Evolutionary conservation across 2,888 invertebrate species (phyloP).

Genomic region (Cordylochernes scorpioides): DNA sequence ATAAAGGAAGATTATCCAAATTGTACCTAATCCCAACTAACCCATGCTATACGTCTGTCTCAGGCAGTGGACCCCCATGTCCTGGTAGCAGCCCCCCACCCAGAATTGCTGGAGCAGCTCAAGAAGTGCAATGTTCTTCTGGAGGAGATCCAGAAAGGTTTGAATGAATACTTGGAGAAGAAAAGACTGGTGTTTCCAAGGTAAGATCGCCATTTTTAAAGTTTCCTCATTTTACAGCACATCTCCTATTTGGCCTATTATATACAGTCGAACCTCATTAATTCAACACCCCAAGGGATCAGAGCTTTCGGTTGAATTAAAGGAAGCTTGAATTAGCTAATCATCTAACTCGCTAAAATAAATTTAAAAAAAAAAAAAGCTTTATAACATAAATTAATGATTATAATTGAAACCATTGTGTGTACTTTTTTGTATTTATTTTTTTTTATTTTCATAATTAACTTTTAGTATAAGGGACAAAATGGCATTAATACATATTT

Average conservation of each 20-base stretch:
- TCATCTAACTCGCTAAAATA: neutral
- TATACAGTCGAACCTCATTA: neutral
- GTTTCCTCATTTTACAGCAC: too few relatives aligned
- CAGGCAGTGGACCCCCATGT: too few relatives aligned
- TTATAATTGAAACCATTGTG: too few relatives aligned
- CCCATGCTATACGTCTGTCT: too few relatives aligned
- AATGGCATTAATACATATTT: too few relatives aligned
- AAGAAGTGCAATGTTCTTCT: slow-evolving; percentile 35
- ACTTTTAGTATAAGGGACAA: too few relatives aligned
- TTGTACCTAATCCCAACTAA: too few relatives aligned
- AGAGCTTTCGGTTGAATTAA: neutral
- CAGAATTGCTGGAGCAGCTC: neutral
- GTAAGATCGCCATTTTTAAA: neutral
- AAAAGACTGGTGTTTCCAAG: slow-evolving; percentile 63
- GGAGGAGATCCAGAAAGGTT: slow-evolving; percentile 67
- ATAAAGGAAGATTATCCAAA: too few relatives aligned
- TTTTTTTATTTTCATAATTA: too few relatives aligned
- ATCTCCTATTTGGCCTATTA: neutral
- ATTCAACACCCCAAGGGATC: neutral
- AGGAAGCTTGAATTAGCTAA: neutral
- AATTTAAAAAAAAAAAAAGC: neutral
- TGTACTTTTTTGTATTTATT: too few relatives aligned
- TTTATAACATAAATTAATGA: too few relatives aligned
- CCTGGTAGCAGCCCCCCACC: neutral
- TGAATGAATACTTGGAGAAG: slow-evolving; percentile 79